phyloP scores from a whole-genome alignment of 2,797 vertebrate species.

The Scleropages formosus region DNA sequence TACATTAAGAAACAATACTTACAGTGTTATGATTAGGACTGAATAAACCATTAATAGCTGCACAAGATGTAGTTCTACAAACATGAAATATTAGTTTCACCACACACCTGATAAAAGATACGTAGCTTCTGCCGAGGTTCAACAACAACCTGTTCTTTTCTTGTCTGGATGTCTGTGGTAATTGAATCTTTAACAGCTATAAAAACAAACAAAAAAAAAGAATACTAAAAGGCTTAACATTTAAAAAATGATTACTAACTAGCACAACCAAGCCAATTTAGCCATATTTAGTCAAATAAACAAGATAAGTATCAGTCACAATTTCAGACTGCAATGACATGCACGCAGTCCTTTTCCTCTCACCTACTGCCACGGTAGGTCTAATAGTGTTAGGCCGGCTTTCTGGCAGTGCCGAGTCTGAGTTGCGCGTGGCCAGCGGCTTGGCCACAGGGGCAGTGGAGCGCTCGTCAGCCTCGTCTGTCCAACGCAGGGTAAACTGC shows the following conservation, averaged over 20 bases:
- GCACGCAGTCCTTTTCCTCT: slow-evolving; percentile 37
- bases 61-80: not conserved
- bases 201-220: not conserved
- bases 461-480: slow-evolving; percentile 86
- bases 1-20: too few relatives aligned
- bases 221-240: too few relatives aligned
- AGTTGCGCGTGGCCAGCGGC: slow-evolving; percentile 94
- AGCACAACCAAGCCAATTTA: too few relatives aligned
- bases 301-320: too few relatives aligned
- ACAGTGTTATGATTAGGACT: too few relatives aligned
- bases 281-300: too few relatives aligned
- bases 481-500: slow-evolving; percentile 97
- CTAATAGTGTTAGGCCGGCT: slow-evolving; percentile 87
- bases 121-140: slow-evolving; percentile 80
- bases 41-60: too few relatives aligned
- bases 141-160: slow-evolving; percentile 74
- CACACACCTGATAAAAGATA: slow-evolving; percentile 85
- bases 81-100: not conserved
- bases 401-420: slow-evolving; percentile 86
- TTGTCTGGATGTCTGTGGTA: slow-evolving; percentile 71
- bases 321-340: too few relatives aligned
- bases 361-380: slow-evolving; percentile 83
- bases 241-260: too few relatives aligned
- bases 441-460: slow-evolving; percentile 93
- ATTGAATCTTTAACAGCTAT: slow-evolving; percentile 79